A percentile compares a stretch with the other conserved stretches of the same genome.
These are phyloP conservation scores for Eurystomus glaucurus DNA, from an alignment of 2,797 vertebrate species.

Conservation along the genomic window DNA sequence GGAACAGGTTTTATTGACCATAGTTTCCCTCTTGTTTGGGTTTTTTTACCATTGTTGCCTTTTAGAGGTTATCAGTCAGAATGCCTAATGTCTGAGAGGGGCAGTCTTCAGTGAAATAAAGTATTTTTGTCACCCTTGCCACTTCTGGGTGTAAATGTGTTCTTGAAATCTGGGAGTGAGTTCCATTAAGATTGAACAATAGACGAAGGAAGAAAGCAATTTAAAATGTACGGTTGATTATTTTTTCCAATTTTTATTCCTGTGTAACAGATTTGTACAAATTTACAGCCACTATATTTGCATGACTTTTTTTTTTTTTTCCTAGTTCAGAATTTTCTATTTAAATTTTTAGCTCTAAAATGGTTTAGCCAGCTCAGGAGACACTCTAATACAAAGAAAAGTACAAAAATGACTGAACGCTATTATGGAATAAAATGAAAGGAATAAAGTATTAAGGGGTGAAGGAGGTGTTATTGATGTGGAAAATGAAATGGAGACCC, in stretches of 20 bases:
- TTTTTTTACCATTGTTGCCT: neutral
- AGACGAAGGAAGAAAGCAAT: neutral
- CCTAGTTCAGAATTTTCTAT: neutral
- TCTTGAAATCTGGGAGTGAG: neutral
- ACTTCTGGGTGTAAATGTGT: neutral
- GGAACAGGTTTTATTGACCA: neutral
- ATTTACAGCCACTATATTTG: neutral
- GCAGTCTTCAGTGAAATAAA: neutral
- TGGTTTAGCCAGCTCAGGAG: neutral
- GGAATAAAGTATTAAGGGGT: conserved; percentile 46
- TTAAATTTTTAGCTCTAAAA: conserved; percentile 43
- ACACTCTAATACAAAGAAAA: conserved; percentile 58
- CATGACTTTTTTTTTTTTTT: neutral
- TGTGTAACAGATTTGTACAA: neutral
- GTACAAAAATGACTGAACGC: conserved; percentile 28
- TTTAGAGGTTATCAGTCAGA: neutral
- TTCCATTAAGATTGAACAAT: neutral
- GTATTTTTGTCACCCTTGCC: neutral
- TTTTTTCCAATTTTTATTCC: neutral
- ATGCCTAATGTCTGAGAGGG: neutral
- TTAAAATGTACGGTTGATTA: conserved; percentile 1
- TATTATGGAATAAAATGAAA: conserved; percentile 50
- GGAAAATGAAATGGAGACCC: conserved; percentile 50
- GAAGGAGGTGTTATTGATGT: conserved; percentile 53
- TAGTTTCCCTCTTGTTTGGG: neutral